Evolutionary conservation across 1,140 invertebrate genomes (phyloP), one percentile per base, ranked within the genome.

Genomic region (Gonioctena quinquepunctata): DNA sequence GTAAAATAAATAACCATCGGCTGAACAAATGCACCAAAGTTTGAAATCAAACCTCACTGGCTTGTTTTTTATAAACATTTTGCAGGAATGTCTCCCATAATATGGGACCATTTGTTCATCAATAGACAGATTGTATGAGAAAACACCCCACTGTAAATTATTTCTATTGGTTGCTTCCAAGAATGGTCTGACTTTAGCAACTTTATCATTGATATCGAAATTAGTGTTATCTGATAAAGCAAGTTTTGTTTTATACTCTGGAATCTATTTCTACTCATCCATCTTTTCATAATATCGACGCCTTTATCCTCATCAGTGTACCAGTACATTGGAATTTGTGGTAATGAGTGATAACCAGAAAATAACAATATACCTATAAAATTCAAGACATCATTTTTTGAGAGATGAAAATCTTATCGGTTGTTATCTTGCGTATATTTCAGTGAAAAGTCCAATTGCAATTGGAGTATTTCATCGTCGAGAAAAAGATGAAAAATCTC

Each of bases 1-100:
- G n/a, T 71, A 19, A 48, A 49, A 74, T 59, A 71, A 50, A 67
- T 74, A 74, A 18, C 74, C 71, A 52, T 25, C 25, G 28, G 19
- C 52, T 28, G 61, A 64, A 49, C 61, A 65, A 22, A 75, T 18
- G 27, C 66, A 75, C 84, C 83, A 84, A 69, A 78, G 61, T 79
- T 86, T 86, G 73, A 80, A 86, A 60, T 84, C 83, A 79, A 83
- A 85, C 69, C 80, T 77, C 69, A 86, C 82, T 59, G 84, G 82
- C 76, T 86, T 86, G 52, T 83, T 83, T 76, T 79, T 77, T 60
- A 85, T 85, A 70, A 82, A 84, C 75, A 84, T 83, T 78, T 86
- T 85, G 52, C 75, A 81, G 62, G 74, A 76, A 77, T 87, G 83
- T 74, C 78, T 76, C 60, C 84, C 86, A 82, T 83, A 86, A 75